Base-by-base conservation (phyloP, 2,888 invertebrate species). In the Hedychridium roseum region DNA sequence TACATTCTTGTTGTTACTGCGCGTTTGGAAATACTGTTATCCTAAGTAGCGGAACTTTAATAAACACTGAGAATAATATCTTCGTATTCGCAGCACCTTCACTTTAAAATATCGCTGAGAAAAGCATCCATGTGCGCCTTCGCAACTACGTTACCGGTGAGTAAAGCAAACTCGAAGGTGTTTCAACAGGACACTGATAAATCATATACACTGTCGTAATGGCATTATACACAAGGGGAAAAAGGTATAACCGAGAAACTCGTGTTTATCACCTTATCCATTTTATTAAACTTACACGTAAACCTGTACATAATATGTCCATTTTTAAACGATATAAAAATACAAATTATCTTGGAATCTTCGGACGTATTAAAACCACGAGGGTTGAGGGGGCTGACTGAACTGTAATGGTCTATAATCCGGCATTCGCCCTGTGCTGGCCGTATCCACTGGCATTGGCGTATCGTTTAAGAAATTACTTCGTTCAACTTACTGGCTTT, bases 401-500 rank as follows among this genome's bases (percentile, higher is more conserved):
- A 61, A 53, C 49, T 57, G 52, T 60, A 61, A 57, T 57, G 59
- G 57, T 57, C 54, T 48, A 53, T 55, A 57, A 58, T 50, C 56
- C 50, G 54, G 50, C 52, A 50, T 55, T 59, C 58, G 51, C 50
- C 43, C 57, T 50, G 55, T 41, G 59, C 54, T 60, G 62, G 62
- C 41, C 55, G 60, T 55, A 64, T 59, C 55, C 35, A 16, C 38
- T 54, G 57, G 63, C 53, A 47, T 58, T 56, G 59, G 50, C 61
- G 57, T 54, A 58, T 58, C 58, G 57, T 56, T 57, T 58, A 58
- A 60, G 49, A 56, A 60, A 57, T 66, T 73, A 63, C 66, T 57
- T 68, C 64, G 70, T 67, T 71, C 57, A 66, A 66, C 51, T 60
- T 66, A 60, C 60, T 61, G 66, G 68, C 68, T 69, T 70, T 67